These are phyloP conservation scores for Hipposideros larvatus DNA, from an alignment of 2,797 vertebrate species.

Conservation along the genomic window DNA sequence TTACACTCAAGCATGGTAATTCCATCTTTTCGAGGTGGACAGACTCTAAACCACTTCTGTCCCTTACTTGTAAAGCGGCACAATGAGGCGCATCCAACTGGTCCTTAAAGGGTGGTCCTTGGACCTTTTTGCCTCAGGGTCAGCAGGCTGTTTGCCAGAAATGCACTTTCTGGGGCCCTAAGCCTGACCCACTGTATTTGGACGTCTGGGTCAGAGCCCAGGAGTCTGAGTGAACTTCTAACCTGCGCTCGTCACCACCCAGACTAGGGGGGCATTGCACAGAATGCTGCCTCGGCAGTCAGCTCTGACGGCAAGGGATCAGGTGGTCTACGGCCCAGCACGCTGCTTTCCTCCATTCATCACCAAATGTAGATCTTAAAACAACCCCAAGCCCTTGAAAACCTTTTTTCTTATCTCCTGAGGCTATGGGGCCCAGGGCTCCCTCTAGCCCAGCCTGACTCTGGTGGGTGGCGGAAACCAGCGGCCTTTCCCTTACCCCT, in stretches of 20 bases:
- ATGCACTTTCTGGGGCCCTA: neutral
- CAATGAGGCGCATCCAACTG: fast-evolving
- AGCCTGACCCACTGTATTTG: neutral
- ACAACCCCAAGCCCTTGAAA: too few relatives aligned
- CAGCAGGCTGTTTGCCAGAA: neutral
- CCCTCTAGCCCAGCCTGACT: too few relatives aligned
- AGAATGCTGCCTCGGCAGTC: too few relatives aligned
- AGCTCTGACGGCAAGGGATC: too few relatives aligned
- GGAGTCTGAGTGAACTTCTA: too few relatives aligned
- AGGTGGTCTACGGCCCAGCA: too few relatives aligned
- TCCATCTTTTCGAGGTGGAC: neutral
- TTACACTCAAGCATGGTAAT: neutral
- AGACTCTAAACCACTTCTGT: neutral
- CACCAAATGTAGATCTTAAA: too few relatives aligned
- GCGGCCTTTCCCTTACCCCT: neutral
- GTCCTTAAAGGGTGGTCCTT: neutral
- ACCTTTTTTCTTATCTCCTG: too few relatives aligned
- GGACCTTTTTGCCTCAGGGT: neutral
- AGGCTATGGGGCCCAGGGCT: neutral
- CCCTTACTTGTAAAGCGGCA: neutral
- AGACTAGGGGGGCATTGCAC: too few relatives aligned
- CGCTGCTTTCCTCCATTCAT: too few relatives aligned
- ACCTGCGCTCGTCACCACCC: too few relatives aligned
- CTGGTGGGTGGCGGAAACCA: fast-evolving
- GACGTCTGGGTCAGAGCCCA: neutral